Conservation (phyloP, 2,888 invertebrate species). For the Rosalia funebris region DNA sequence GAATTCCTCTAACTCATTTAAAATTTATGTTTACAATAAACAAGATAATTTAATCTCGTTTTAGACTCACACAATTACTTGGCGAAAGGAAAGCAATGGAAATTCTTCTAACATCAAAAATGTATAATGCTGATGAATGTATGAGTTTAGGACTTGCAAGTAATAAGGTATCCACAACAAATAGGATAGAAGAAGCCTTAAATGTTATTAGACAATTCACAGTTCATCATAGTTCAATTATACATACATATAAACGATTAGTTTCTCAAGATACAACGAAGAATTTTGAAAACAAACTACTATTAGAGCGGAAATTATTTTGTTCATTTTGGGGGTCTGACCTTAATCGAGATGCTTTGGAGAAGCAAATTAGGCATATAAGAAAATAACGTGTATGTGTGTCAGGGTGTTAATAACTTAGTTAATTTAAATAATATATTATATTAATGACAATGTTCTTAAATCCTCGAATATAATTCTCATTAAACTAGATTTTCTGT, state of each 20-base stretch:
- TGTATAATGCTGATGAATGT: conserved; percentile 54
- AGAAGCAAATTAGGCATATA: conserved; percentile 53
- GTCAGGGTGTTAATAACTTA: no score
- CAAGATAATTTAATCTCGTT: conserved; percentile 24
- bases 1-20: background rate
- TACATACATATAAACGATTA: conserved; percentile 50
- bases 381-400: no score
- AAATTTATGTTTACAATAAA: no score
- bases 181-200: conserved; percentile 45
- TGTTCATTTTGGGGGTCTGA: conserved; percentile 54
- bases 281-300: conserved; percentile 39
- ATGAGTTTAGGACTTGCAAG: conserved; percentile 51
- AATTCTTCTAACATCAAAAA: conserved; percentile 51
- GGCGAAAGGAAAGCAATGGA: conserved; percentile 54
- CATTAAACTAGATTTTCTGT: no score
- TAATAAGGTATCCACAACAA: conserved; percentile 43
- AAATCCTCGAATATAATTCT: no score
- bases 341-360: conserved; percentile 50
- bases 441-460: no score
- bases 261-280: conserved; percentile 32
- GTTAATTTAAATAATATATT: no score
- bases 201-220: conserved; percentile 50
- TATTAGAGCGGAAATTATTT: conserved; percentile 50
- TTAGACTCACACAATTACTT: conserved; percentile 52
- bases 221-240: conserved; percentile 47